Conservation (phyloP, 2,113 vertebrate species). For the Anser brachyrhynchus region DNA sequence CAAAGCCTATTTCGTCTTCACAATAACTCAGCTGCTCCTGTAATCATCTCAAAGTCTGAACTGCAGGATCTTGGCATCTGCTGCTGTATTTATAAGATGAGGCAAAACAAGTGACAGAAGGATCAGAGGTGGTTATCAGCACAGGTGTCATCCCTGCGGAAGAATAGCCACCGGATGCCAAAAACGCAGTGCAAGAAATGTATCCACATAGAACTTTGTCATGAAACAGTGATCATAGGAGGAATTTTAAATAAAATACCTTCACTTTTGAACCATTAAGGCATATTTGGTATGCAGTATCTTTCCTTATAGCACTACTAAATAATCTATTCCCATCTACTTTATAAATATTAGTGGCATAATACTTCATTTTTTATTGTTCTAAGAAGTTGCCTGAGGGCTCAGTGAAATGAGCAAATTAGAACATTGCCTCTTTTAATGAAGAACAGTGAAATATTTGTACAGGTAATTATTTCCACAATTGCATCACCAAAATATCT, state of each 20-base stretch:
- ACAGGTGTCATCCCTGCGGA: background rate
- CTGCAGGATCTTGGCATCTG: conserved; percentile 25
- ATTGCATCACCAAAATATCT: background rate
- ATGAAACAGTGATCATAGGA: background rate
- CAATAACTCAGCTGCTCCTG: conserved; percentile 10
- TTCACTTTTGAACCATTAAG: background rate
- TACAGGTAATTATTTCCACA: background rate
- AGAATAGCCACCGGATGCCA: background rate
- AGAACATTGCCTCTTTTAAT: background rate
- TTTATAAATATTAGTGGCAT: background rate
- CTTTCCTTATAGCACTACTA: background rate
- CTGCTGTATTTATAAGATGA: conserved; percentile 19
- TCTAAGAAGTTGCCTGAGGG: background rate
- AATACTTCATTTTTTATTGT: background rate
- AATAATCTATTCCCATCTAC: background rate
- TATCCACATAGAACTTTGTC: rapidly evolving
- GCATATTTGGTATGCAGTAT: background rate
- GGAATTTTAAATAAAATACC: background rate
- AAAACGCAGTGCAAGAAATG: background rate
- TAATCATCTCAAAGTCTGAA: conserved; percentile 7
- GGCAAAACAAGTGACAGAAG: conserved; percentile 35
- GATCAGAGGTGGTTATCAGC: conserved; percentile 53
- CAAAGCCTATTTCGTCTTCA: background rate
- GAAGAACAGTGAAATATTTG: background rate
- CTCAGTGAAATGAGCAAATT: background rate